A percentile compares a stretch with the other conserved stretches of the same genome.
These are phyloP conservation scores for Plutella xylostella DNA, from an alignment of 2,888 invertebrate genomes.

Conservation along the genomic window DNA sequence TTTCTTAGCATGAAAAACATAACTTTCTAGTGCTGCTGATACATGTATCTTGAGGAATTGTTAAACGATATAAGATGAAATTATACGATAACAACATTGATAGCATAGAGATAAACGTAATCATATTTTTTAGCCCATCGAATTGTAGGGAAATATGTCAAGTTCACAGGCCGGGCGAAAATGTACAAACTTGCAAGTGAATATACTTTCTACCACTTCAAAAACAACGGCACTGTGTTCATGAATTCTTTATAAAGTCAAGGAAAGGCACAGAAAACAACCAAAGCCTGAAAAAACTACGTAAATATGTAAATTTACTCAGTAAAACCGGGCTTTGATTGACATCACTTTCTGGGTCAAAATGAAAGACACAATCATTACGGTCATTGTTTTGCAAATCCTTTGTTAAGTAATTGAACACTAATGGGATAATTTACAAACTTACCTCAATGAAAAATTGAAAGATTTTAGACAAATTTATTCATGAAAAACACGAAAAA, in stretches of 20 bases:
- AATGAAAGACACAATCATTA: constrained; percentile 40
- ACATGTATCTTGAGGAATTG: constrained; percentile 17
- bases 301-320: constrained; percentile 19
- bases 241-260: too few relatives aligned
- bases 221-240: neutral
- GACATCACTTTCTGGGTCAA: constrained; percentile 63
- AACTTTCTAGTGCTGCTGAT: constrained; percentile 6
- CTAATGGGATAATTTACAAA: constrained; percentile 23
- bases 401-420: constrained; percentile 17
- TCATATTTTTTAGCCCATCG: constrained; percentile 6
- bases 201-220: neutral
- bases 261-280: neutral
- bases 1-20: constrained; percentile 58
- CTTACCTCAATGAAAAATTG: constrained; percentile 61
- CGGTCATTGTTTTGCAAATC: constrained; percentile 27
- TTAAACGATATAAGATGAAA: constrained; percentile 41
- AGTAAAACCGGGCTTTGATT: constrained; percentile 53
- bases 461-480: constrained; percentile 51
- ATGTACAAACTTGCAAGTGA: neutral
- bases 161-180: constrained; percentile 3
- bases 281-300: neutral
- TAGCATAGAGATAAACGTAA: constrained; percentile 52
- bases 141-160: constrained; percentile 18
- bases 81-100: constrained; percentile 42
- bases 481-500: constrained; percentile 65